Evolutionary conservation across 35 echinoderm and acorn worm genomes (phyloP).

Genomic region (Apostichopus japonicus): DNA sequence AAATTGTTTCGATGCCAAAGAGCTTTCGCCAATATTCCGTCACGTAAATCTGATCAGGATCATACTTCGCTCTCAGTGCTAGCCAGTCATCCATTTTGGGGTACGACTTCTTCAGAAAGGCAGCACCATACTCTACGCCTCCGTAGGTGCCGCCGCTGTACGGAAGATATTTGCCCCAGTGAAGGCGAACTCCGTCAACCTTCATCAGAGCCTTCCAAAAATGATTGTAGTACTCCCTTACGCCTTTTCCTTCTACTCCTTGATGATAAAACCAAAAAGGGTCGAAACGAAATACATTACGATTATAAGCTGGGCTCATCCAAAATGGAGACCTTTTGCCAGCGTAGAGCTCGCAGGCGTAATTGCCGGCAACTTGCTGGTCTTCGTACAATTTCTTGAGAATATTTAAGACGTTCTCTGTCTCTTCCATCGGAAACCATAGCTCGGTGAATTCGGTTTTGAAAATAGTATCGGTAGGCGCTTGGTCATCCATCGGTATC

Average conservation of each 20-base stretch:
- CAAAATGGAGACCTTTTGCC: slow-evolving; percentile 46
- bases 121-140: neutral
- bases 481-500: slow-evolving; percentile 50
- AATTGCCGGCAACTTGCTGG: slow-evolving; percentile 40
- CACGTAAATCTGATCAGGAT: slow-evolving; percentile 37
- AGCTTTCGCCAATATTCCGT: slow-evolving; percentile 45
- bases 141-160: neutral
- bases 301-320: slow-evolving; percentile 35
- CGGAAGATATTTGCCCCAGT: slow-evolving; percentile 53
- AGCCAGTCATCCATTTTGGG: slow-evolving; percentile 29
- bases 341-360: neutral
- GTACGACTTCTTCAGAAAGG: slow-evolving; percentile 36
- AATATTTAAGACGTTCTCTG: slow-evolving; percentile 43
- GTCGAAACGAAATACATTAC: slow-evolving; percentile 43
- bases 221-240: neutral
- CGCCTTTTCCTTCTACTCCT: neutral
- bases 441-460: slow-evolving; percentile 43
- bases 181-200: slow-evolving; percentile 13
- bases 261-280: slow-evolving; percentile 41
- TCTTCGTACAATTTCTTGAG: slow-evolving; percentile 18
- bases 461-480: slow-evolving; percentile 23
- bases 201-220: slow-evolving; percentile 3
- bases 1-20: slow-evolving; percentile 24
- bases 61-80: neutral
- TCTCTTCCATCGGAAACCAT: slow-evolving; percentile 41